Base-by-base conservation (phyloP, 2,113 vertebrate species). In the Pangasianodon gigas region DNA sequence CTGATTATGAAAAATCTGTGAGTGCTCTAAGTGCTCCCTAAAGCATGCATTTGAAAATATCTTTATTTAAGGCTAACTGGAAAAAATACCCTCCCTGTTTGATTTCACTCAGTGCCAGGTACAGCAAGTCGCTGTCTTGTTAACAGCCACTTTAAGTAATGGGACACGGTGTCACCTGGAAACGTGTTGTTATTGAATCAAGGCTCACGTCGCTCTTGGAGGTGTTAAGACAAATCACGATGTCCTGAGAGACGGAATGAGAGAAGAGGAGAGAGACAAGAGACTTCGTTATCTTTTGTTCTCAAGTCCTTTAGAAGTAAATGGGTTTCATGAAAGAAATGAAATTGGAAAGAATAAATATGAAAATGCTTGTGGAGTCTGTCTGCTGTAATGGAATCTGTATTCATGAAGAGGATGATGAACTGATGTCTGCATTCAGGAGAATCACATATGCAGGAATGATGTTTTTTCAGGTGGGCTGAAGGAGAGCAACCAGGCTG, bases 341-440 rank as follows among this genome's bases (percentile, higher is more conserved):
- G 86, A 90, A 92, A 90, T 93, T 92, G 62, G 84, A 91, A 93
- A 92, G 85, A 90, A 93, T 91, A 88, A 93, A 93, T 87, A 93
- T 91, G 89, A 90, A 91, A 92, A 92, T 91, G 91, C 92, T 58
- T 58, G 52, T 81, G 69, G 89, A 93, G 90, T 90, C 41, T 54
- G 19, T 71, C 82, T 80, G 91, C 90, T 88, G 92, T 90, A 88
- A 89, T 93, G 92, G 93, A 94, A 94, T 95, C 94, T 96, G 92
- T 95, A 94, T 95, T 96, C 93, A 95, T 94, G 95, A 95, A 92
- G 88, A 87, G 86, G 91, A 94, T 94, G 93, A 93, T 91, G 88
- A 92, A 56, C 51, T 79, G 84, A 89, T 92, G 88, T 89, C 52
- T 91, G 91, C 92, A 92, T 93, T 94, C 93, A 92, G 91, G 91